These are phyloP conservation scores for Acrocephalus kingi DNA, from an alignment of 2,113 vertebrate genomes.

Conservation along the genomic window DNA sequence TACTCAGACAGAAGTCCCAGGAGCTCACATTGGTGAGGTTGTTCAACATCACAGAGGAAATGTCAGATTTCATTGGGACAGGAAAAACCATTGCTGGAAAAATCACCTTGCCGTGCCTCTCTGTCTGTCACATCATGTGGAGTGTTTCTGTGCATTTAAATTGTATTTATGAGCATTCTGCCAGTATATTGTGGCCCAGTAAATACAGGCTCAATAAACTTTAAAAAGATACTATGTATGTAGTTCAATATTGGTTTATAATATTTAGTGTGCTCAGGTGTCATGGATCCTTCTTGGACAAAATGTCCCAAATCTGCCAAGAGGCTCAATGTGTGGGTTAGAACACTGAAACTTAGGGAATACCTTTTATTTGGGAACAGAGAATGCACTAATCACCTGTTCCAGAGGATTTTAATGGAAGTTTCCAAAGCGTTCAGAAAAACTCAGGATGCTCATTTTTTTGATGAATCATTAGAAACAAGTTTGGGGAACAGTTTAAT, in stretches of 20 bases:
- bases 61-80: not conserved
- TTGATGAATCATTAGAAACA: not conserved
- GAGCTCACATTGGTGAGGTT: not conserved
- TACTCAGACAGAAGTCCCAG: not conserved
- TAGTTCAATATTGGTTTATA: not conserved
- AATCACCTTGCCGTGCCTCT: not conserved
- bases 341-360: not conserved
- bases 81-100: not conserved
- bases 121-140: not conserved
- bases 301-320: not conserved
- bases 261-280: not conserved
- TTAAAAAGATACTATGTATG: accelerated
- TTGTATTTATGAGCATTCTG: not conserved
- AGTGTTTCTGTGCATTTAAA: not conserved
- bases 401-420: not conserved
- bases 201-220: not conserved
- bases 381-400: accelerated
- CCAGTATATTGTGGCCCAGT: accelerated
- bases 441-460: not conserved
- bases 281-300: not conserved
- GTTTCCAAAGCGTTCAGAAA: not conserved
- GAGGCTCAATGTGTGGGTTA: not conserved
- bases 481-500: not conserved
- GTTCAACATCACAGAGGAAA: not conserved
- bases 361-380: not conserved